Percentiles rank a stretch among this genome's conserved stretches.
These are phyloP conservation scores for Calypte anna DNA, from an alignment of 2,113 vertebrate genomes.

Conservation along the genomic window DNA sequence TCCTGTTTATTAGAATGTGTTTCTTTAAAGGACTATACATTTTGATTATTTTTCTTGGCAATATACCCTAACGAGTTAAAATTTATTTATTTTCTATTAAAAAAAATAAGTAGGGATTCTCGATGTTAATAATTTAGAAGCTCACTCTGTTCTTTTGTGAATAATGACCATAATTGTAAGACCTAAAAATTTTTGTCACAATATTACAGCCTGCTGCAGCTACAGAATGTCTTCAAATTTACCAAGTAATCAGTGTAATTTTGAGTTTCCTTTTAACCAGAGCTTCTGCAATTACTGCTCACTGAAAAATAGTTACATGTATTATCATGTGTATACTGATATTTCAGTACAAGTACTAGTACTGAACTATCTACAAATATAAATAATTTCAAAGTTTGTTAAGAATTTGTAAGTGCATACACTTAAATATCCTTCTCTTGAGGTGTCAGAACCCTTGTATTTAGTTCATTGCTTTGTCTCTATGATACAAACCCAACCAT, in stretches of 20 bases:
- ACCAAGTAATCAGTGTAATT: neutral
- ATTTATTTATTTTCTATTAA: too few relatives aligned
- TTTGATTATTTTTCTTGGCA: neutral
- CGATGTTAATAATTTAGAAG: neutral
- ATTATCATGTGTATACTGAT: neutral
- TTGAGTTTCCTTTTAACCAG: neutral
- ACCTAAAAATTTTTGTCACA: neutral
- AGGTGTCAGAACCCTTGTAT: neutral
- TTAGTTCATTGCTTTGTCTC: neutral
- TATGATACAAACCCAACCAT: neutral
- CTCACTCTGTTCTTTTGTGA: neutral
- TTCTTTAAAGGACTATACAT: neutral
- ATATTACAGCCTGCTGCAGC: neutral
- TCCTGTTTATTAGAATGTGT: neutral
- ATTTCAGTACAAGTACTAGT: neutral
- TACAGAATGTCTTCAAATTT: neutral
- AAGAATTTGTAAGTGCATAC: neutral
- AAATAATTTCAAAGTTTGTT: neutral
- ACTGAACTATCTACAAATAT: neutral
- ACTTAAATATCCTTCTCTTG: neutral
- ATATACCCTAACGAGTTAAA: neutral
- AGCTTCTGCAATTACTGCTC: neutral
- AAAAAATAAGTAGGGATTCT: neutral
- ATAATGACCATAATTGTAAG: neutral
- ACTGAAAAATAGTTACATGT: neutral